phyloP scores from a whole-genome alignment of 2,113 vertebrate species.

The Mungos mungo region DNA sequence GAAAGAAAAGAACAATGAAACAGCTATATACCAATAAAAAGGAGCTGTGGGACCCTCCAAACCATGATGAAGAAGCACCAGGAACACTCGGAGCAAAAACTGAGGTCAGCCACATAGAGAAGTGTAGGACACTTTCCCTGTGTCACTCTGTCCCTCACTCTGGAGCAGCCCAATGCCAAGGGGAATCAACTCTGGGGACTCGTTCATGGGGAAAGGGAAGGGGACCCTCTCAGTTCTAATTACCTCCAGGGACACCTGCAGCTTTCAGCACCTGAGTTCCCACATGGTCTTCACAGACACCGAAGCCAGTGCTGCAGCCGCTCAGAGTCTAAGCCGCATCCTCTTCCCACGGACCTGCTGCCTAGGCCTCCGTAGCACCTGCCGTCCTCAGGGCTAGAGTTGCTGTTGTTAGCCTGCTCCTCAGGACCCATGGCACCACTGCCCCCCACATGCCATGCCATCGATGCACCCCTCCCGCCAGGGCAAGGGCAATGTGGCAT shows the following conservation, averaged over 20 bases:
- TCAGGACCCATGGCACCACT: neutral
- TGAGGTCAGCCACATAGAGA: no score
- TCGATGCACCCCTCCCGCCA: neutral
- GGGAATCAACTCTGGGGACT: neutral
- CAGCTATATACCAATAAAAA: no score
- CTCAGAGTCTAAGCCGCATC: neutral
- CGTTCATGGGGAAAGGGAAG: neutral
- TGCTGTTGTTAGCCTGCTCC: no score
- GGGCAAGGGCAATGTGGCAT: neutral
- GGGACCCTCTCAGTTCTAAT: neutral
- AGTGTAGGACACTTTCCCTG: no score
- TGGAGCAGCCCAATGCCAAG: neutral
- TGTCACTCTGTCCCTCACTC: neutral
- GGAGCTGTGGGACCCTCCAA: no score
- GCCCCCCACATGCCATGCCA: neutral
- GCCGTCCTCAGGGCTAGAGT: no score
- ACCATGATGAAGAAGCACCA: no score
- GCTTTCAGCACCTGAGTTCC: neutral
- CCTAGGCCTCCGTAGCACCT: neutral
- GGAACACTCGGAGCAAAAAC: no score
- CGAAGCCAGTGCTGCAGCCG: neutral
- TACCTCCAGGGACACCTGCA: neutral
- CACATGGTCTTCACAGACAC: neutral
- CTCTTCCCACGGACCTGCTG: no score
- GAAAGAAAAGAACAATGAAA: no score